Evolutionary conservation across 2,113 vertebrate genomes (phyloP).

Genomic region (Rhea americana): DNA sequence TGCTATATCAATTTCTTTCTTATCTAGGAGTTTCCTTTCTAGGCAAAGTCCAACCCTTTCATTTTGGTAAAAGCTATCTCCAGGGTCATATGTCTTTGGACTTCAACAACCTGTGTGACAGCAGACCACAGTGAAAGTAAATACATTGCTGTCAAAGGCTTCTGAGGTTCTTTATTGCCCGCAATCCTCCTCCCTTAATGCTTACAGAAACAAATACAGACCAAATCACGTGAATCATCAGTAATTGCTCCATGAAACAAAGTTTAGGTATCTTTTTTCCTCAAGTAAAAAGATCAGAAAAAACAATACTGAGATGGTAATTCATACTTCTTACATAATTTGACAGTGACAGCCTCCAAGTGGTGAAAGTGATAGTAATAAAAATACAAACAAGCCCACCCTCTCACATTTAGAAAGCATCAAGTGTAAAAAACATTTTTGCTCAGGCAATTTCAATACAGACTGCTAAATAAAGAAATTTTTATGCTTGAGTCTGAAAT

Average conservation of each 20-base stretch:
- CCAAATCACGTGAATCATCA: neutral
- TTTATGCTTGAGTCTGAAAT: neutral
- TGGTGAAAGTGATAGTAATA: neutral
- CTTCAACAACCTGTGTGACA: neutral
- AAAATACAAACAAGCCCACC: neutral
- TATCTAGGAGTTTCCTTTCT: neutral
- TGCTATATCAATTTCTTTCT: neutral
- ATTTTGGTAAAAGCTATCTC: neutral
- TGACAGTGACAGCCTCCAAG: neutral
- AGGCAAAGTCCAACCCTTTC: neutral
- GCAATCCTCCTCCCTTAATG: neutral
- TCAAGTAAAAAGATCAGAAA: neutral
- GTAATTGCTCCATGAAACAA: neutral
- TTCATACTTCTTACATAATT: neutral
- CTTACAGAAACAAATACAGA: neutral
- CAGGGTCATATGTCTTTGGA: neutral
- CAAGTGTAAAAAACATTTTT: neutral
- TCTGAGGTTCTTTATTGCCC: neutral
- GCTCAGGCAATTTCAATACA: neutral
- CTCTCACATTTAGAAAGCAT: neutral
- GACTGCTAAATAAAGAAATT: neutral
- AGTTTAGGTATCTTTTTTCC: neutral
- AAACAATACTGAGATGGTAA: neutral
- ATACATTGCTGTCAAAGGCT: neutral
- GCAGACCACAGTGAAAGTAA: neutral